Evolutionary conservation across 2,113 vertebrate genomes (phyloP), one percentile per base, ranked within the genome.

Genomic region (Mystacornis crossleyi): DNA sequence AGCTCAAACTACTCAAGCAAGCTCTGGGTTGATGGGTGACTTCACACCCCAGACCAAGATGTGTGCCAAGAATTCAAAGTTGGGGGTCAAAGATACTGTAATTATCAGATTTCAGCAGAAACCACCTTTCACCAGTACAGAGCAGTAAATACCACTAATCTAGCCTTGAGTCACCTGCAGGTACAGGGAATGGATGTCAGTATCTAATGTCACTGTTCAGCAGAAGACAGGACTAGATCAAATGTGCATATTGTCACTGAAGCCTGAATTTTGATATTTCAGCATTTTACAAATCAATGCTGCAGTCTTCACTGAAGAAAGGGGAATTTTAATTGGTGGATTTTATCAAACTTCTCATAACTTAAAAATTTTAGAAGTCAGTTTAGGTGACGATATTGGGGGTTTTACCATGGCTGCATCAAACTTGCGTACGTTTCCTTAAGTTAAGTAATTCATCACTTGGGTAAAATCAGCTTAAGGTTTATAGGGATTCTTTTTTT

Each of bases 391-490:
- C 3, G 2, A 53, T 95, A 90, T 86, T 94, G 97, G 97, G 96
- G 96, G 95, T 85, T 97, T 96, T 93, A 80, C n/a, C 88, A 72
- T 83, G 96, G 95, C 95, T 97, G 90, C 95, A 97, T 97, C 94
- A 95, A 94, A 95, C 93, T 60, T 95, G 86, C 93, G 85, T 97
- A 93, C 0, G 24, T 83, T 91, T 94, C 97, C 82, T 97, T 97
- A 96, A 95, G 89, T 97, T 96, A 95, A 94, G 91, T 84, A 93
- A 88, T 89, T 96, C 95, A 92, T 94, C n/a, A 73, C 71, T 92
- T 95, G 86, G 53, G 18, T 96, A 86, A 96, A 94, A 96, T 98
- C 91, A 95, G 89, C 95, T 96, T 97, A 60, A 95, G 90, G 98
- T 98, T 86, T 83, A 60, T 95, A 94, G 88, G 80, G 92, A 66